Percentiles rank a stretch among this genome's conserved stretches.
phyloP scores from a whole-genome alignment of 2,113 vertebrate species.

The Sylvietta virens region DNA sequence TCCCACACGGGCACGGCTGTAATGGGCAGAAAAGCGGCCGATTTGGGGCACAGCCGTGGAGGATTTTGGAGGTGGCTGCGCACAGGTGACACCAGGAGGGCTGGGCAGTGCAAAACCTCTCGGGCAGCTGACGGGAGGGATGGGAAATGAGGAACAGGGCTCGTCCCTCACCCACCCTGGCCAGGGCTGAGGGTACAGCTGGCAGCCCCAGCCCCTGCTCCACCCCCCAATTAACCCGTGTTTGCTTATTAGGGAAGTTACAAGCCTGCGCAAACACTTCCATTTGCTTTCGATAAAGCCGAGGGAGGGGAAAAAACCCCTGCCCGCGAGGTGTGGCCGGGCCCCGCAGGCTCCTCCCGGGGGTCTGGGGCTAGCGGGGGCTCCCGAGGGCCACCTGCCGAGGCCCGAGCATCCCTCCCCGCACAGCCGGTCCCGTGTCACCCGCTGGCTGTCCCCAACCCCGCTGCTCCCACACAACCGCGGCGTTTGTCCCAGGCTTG shows the following conservation, averaged over 20 bases:
- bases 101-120: neutral
- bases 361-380: neutral
- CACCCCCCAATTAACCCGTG: neutral
- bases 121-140: rapidly evolving
- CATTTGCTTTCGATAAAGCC: constrained; percentile 26
- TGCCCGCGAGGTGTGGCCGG: neutral
- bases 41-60: neutral
- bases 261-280: constrained; percentile 30
- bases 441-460: neutral
- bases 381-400: neutral
- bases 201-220: neutral
- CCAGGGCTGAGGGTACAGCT: neutral
- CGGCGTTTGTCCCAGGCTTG: neutral
- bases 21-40: neutral
- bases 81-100: neutral
- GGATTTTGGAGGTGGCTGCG: neutral
- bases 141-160: neutral
- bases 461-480: neutral
- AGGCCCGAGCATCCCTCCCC: neutral
- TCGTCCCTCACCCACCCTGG: neutral
- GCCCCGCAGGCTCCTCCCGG: rapidly evolving
- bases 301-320: neutral
- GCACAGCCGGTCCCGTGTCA: neutral
- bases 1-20: neutral
- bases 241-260: constrained; percentile 28